These are phyloP conservation scores for Scaptomyza pallida DNA, from an alignment of 1,140 invertebrate genomes.

Conservation along the genomic window DNA sequence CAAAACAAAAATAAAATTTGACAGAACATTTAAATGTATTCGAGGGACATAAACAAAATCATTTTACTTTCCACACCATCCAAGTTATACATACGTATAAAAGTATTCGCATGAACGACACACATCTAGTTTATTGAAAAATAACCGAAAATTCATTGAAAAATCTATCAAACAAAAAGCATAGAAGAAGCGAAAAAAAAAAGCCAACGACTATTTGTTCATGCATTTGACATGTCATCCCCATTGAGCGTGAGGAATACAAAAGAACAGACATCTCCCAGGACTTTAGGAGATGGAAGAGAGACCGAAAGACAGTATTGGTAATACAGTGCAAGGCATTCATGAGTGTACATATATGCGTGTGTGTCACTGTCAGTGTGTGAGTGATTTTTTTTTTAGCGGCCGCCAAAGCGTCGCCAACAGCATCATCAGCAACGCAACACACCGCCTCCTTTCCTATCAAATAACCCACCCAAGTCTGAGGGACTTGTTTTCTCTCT, in stretches of 20 bases:
- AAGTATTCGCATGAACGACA: background rate
- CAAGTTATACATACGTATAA: background rate
- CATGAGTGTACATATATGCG: constrained; percentile 47
- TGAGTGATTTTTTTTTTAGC: constrained; percentile 32
- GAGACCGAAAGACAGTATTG: constrained; percentile 17
- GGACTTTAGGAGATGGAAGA: background rate
- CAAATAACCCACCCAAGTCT: constrained; percentile 14
- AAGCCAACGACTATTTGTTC: constrained; percentile 53
- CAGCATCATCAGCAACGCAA: constrained; percentile 61
- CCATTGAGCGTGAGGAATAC: constrained; percentile 32
- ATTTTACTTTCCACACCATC: background rate
- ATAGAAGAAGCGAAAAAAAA: constrained; percentile 14
- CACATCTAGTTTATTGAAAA: constrained; percentile 32
- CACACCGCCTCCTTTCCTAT: background rate
- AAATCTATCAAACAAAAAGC: constrained; percentile 52
- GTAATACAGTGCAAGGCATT: constrained; percentile 61
- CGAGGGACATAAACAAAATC: constrained; percentile 5
- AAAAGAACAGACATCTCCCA: constrained; percentile 43
- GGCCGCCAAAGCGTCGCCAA: constrained; percentile 72
- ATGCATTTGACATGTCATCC: constrained; percentile 74
- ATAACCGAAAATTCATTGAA: constrained; percentile 50
- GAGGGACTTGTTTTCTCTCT: constrained; percentile 62
- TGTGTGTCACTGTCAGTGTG: constrained; percentile 15
- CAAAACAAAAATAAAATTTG: no score
- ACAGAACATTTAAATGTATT: constrained; percentile 7